phyloP scores from a whole-genome alignment of 2,888 invertebrate species.

The Eristalis intricaria region DNA sequence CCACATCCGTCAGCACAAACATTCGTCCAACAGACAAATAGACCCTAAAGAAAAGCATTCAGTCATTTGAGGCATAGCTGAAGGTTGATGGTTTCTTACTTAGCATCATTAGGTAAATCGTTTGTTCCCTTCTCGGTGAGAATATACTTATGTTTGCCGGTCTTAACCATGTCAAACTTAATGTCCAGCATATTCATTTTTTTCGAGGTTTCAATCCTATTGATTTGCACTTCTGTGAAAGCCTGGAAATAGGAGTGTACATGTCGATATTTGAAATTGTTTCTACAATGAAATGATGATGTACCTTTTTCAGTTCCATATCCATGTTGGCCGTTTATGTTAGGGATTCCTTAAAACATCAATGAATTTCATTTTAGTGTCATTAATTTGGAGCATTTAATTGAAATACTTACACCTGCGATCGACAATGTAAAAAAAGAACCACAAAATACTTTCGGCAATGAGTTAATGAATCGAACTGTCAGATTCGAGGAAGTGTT shows the following conservation, averaged over 20 bases:
- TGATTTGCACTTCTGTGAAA: constrained; percentile 90
- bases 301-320: constrained; percentile 80
- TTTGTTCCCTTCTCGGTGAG: constrained; percentile 85
- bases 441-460: constrained; percentile 5
- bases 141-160: constrained; percentile 86
- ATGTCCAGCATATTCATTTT: constrained; percentile 89
- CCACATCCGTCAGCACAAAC: constrained; percentile 87
- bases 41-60: constrained; percentile 74
- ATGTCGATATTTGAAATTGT: not conserved
- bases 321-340: constrained; percentile 80
- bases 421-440: no score
- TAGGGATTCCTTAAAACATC: constrained; percentile 17
- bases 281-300: not conserved
- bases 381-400: constrained; percentile 40
- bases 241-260: constrained; percentile 82
- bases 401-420: constrained; percentile 71
- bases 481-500: constrained; percentile 16
- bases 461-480: constrained; percentile 19
- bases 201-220: constrained; percentile 89
- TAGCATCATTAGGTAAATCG: constrained; percentile 78
- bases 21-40: constrained; percentile 88
- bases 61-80: not conserved
- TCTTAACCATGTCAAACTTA: constrained; percentile 86
- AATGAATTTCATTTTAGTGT: constrained; percentile 11
- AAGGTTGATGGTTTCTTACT: constrained; percentile 73